Evolutionary conservation across 2,888 invertebrate species (phyloP), one percentile per base, ranked within the genome.

Genomic region (Troides helena): DNA sequence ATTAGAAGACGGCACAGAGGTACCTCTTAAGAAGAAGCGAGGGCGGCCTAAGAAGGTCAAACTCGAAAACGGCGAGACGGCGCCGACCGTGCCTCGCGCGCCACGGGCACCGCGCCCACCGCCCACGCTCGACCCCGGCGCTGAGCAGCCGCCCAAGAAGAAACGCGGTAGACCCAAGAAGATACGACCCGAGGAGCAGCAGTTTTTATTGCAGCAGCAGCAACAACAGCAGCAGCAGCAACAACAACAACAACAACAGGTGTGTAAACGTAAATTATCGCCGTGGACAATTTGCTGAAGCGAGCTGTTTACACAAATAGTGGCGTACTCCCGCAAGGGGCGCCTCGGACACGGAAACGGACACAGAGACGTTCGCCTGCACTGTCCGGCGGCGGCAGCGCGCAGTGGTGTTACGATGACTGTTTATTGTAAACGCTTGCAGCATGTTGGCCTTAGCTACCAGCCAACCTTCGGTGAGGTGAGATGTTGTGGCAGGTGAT

Each of bases 101-200:
- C 90, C 94, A 2, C 87, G 93, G 72, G 92, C 92, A 66, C 88
- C 89, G 4, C 85, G 88, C 63, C 80, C 85, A 17, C 83, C 86
- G 59, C 81, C 84, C 65, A 72, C 77, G 57, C 78, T 81, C 61
- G 85, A 84, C 67, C 80, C 84, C 57, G 79, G 76, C 74, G 85
- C 82, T 0, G 92, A 91, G 68, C 86, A 86, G 80, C 95, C 96
- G 73, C 95, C 96, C 73, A 97, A 97, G 90, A 98, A 98, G 88
- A 97, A 98, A 83, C 91, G 98, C 39, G 97, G 98, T 25, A 93
- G 97, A 72, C 97, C 98, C 72, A 98, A 98, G 89, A 98, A 98
- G 89, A 95, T 97, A 23, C 94, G 96, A 73, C 94, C 95, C 64
- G 95, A 95, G 80, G 94, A 94, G 76, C 93, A 92, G 75, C 94